Base-by-base conservation (phyloP, 2,113 vertebrate genomes). In the Pachypanchax playfairii region DNA sequence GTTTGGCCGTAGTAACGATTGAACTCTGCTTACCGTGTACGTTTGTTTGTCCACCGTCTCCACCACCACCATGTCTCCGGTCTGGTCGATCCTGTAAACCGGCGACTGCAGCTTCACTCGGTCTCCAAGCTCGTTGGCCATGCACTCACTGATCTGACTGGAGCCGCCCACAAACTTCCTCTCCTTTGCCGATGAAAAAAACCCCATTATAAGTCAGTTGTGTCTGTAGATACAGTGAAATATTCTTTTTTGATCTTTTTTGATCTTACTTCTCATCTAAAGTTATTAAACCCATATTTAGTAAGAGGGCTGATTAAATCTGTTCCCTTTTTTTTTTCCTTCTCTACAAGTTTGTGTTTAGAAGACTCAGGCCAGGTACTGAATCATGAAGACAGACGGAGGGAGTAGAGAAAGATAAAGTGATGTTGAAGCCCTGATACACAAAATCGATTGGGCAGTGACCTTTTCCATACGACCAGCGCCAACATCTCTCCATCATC, bases 141-240 rank as follows among this genome's bases (percentile, higher is more conserved):
- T 94, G 69, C 69, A 80, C 76, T 97, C 95, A 20, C 94, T 94
- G 88, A 99, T 94, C 89, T 98, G 97, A 76, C 89, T 78, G n/a
- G 95, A 90, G 28, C 97, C 97, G 1, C 97, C 97, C 3, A 91
- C 64, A 90, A 99, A 98, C 77, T 99, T 99, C 64, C 97, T 93
- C 78, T 99, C 97, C 97, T 99, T 89, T 6, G 85, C 43, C 20
- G 12, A 15, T 1, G 12, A 3, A 11, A n/a, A 11, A n/a, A n/a
- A n/a, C n/a, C n/a, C n/a, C n/a, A n/a, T n/a, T n/a, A n/a, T n/a
- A n/a, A n/a, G n/a, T n/a, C n/a, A n/a, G n/a, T n/a, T n/a, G n/a
- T n/a, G n/a, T n/a, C n/a, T n/a, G n/a, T n/a, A n/a, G n/a, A n/a
- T n/a, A n/a, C n/a, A n/a, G n/a, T n/a, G n/a, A n/a, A n/a, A n/a